phyloP scores from a whole-genome alignment of 2,797 vertebrate species.

The Amazona ochrocephala region DNA sequence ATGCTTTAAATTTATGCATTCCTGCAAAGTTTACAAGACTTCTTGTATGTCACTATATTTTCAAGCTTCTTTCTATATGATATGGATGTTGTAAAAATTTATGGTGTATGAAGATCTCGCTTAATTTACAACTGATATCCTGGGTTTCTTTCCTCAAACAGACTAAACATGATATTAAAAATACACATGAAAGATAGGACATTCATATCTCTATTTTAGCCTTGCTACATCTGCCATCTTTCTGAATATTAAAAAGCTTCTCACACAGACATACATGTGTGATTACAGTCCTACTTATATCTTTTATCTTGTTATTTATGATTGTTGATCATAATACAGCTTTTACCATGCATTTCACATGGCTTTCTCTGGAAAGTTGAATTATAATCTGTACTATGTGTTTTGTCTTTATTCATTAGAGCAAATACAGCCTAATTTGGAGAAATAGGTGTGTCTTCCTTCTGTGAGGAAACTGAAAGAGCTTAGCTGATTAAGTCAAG shows the following conservation, averaged over 20 bases:
- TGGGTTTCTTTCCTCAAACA: background rate
- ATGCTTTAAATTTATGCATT: background rate
- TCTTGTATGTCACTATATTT: background rate
- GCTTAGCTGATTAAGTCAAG: background rate
- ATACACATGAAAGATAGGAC: background rate
- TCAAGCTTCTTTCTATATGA: background rate
- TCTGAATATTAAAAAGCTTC: background rate
- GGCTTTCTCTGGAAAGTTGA: background rate
- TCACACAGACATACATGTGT: fast-evolving
- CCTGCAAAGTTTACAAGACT: background rate
- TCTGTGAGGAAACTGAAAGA: background rate
- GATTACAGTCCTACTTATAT: background rate
- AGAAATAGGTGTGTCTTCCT: background rate
- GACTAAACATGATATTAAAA: background rate
- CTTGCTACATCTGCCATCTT: background rate
- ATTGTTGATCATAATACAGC: background rate
- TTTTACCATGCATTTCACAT: background rate
- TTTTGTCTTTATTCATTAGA: background rate
- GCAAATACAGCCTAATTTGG: background rate
- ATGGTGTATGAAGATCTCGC: background rate
- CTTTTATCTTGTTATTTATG: background rate
- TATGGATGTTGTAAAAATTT: background rate
- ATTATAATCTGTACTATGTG: background rate
- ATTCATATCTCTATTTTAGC: background rate
- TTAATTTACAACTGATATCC: background rate